A percentile compares a stretch with the other conserved stretches of the same genome.
These are phyloP conservation scores for Pantelozetes paolii DNA, from an alignment of 2,888 invertebrate genomes.

Conservation along the genomic window DNA sequence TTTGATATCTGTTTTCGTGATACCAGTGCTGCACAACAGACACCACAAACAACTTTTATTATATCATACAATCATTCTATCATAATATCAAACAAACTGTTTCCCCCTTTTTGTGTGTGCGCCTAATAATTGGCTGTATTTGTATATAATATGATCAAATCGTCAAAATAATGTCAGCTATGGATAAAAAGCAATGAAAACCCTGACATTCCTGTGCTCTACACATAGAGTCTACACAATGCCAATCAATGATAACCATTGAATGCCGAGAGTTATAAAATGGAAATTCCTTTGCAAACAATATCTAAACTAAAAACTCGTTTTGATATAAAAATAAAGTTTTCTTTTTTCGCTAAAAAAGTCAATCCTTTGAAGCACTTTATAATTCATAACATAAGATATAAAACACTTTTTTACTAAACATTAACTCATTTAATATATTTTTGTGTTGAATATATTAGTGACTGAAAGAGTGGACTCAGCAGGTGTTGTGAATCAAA, in stretches of 20 bases:
- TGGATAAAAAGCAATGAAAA: conserved; percentile 33
- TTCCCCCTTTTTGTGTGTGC: background rate
- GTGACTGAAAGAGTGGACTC: conserved; percentile 5
- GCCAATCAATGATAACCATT: background rate
- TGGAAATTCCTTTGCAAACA: background rate
- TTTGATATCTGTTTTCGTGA: conserved; percentile 20
- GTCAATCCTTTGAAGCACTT: background rate
- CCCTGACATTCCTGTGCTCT: conserved; percentile 23
- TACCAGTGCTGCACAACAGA: background rate
- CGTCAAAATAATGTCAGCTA: conserved; percentile 32
- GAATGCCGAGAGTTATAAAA: conserved; percentile 16
- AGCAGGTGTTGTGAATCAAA: conserved; percentile 1
- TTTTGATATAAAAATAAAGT: conserved; percentile 11
- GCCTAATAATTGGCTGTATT: conserved; percentile 31
- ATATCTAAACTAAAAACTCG: conserved; percentile 26
- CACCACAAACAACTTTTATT: conserved; percentile 17
- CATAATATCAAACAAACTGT: conserved; percentile 27
- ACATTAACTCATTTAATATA: conserved; percentile 17
- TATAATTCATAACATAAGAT: background rate
- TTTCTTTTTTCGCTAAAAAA: background rate
- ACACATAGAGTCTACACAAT: background rate
- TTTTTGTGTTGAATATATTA: conserved; percentile 24
- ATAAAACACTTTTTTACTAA: background rate
- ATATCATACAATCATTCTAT: conserved; percentile 16
- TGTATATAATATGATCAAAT: conserved; percentile 29